These are phyloP conservation scores for Megastigmus dorsalis DNA, from an alignment of 2,888 invertebrate species.

Conservation along the genomic window DNA sequence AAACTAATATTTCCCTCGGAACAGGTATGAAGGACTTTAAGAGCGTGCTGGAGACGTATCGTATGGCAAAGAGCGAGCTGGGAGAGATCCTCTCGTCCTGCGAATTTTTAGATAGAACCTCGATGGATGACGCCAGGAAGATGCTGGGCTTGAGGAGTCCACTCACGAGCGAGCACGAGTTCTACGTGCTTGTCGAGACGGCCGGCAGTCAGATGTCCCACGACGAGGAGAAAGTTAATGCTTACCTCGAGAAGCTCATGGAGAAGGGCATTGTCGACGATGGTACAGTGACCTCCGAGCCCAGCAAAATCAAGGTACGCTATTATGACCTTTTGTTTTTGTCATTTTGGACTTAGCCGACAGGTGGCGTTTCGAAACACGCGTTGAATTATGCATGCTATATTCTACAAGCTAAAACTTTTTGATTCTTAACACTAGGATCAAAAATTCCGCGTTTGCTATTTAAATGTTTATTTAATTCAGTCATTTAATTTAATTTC, in stretches of 20 bases:
- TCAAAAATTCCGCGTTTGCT: too few relatives aligned
- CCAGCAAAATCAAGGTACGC: slow-evolving; percentile 84
- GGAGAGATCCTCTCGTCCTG: slow-evolving; percentile 96
- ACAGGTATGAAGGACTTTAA: slow-evolving; percentile 86
- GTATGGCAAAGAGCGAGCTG: slow-evolving; percentile 83
- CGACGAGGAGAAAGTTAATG: slow-evolving; percentile 90
- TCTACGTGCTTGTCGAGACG: slow-evolving; percentile 91
- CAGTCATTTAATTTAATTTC: too few relatives aligned
- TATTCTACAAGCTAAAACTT: too few relatives aligned
- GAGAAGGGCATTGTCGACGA: slow-evolving; percentile 83
- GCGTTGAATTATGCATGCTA: too few relatives aligned
- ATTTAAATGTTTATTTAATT: too few relatives aligned
- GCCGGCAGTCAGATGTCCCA: slow-evolving; percentile 90
- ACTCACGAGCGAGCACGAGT: slow-evolving; percentile 77
- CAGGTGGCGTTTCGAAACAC: too few relatives aligned
- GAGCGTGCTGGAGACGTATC: slow-evolving; percentile 84
- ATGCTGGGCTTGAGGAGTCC: slow-evolving; percentile 79
- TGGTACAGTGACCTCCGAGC: slow-evolving; percentile 91
- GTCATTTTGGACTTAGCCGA: too few relatives aligned
- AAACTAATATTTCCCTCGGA: too few relatives aligned
- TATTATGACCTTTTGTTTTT: too few relatives aligned
- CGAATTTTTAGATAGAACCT: slow-evolving; percentile 91
- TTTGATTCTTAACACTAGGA: too few relatives aligned
- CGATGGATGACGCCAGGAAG: slow-evolving; percentile 81
- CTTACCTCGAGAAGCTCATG: slow-evolving; percentile 86